A percentile compares a stretch with the other conserved stretches of the same genome.
These are phyloP conservation scores for Corynorhinus townsendii DNA, from an alignment of 2,113 vertebrate species.

Conservation along the genomic window DNA sequence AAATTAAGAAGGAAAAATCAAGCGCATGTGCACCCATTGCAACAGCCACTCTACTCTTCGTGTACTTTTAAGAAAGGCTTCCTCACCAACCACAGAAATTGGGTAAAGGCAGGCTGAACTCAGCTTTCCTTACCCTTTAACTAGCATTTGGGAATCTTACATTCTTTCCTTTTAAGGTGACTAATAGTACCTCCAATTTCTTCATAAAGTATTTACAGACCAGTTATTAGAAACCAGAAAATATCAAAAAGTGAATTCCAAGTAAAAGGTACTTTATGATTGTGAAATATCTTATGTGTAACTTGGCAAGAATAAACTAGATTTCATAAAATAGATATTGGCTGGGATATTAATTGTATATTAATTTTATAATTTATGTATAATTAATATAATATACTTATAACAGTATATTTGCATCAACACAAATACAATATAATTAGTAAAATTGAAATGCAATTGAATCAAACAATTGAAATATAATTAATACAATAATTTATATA, in stretches of 20 bases:
- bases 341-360: not conserved
- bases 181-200: not conserved
- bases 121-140: not conserved
- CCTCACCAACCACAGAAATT: not conserved
- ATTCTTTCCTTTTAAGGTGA: not conserved
- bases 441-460: not conserved
- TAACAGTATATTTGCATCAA: not conserved
- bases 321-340: not conserved
- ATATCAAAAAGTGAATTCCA: not conserved
- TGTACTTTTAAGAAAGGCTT: not conserved
- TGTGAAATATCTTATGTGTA: not conserved
- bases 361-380: not conserved
- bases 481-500: not conserved
- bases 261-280: not conserved
- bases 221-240: constrained; percentile 3
- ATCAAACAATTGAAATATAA: not conserved
- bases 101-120: not conserved
- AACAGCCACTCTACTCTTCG: not conserved
- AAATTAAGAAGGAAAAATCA: not conserved
- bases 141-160: not conserved
- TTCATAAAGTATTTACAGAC: not conserved
- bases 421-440: not conserved
- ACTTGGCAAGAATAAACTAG: not conserved
- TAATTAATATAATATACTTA: not conserved
- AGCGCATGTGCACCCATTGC: accelerated